Base-by-base conservation (phyloP, 1,140 invertebrate species). In the Bombus pyrosoma region DNA sequence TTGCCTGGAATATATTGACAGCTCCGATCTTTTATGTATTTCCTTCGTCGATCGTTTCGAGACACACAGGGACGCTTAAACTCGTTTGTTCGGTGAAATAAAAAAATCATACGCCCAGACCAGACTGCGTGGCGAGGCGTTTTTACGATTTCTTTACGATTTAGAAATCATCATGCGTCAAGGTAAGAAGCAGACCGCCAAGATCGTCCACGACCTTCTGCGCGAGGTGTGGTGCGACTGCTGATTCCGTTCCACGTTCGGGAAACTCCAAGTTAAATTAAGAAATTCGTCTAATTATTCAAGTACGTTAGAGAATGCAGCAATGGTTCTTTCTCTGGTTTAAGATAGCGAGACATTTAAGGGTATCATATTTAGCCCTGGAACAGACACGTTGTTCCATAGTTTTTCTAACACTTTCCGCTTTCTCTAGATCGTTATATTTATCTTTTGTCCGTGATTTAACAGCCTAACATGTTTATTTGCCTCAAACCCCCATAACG, bases 11-110 rank as follows among this genome's bases (percentile, higher is more conserved):
- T 22, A 37, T 79, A 85, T 87, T 41, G 82, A 82, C 85, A 59
- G 69, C 25, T n/a, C 6, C 43, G 85, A 39, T 37, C 47, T 86
- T 88, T 89, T 88, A 88, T 75, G 77, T 76, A 77, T 75, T 79
- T 80, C 47, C 39, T 69, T 34, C 32, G 34, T n/a, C 72, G 41
- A 57, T 25, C 57, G 28, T 57, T 64, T 72, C 47, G 39, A 89
- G 82, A 22, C n/a, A 47, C 28, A 69, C 64, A 22, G 47, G 1
- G 18, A 22, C 18, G 47, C 47, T 53, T 53, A 53, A 53, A 28
- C 25, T 28, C 43, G 32, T 37, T 57, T 41, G 4, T 39, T 8
- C 57, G 28, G 13, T 0, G 32, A 53, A 37, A 25, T 47, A 80
- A 80, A 80, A 80, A 47, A 80, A 72, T 72, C 37, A 18, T 3